A percentile compares a stretch with the other conserved stretches of the same genome.
phyloP scores from a whole-genome alignment of 2,888 invertebrate species.

The Rapana venosa region DNA sequence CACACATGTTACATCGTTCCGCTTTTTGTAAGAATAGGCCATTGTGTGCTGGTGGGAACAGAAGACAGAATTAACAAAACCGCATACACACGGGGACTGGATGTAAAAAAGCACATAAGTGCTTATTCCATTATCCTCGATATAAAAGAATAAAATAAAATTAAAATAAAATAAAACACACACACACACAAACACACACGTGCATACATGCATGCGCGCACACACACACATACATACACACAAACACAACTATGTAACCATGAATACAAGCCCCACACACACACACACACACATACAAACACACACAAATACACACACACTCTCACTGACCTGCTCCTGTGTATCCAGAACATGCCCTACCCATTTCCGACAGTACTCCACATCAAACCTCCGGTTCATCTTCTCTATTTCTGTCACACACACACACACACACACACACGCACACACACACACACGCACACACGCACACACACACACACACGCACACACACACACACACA shows the following conservation, averaged over 20 bases:
- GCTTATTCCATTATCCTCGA: too few relatives aligned
- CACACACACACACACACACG: slow-evolving; percentile 24
- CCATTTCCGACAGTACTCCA: slow-evolving; percentile 73
- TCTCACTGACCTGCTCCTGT: slow-evolving; percentile 65
- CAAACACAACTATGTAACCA: too few relatives aligned
- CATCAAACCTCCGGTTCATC: slow-evolving; percentile 71
- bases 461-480: slow-evolving; percentile 20
- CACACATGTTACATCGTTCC: too few relatives aligned
- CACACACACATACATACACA: too few relatives aligned
- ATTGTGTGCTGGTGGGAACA: too few relatives aligned
- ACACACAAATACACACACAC: slow-evolving; percentile 11
- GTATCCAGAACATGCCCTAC: slow-evolving; percentile 70
- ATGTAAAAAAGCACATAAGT: too few relatives aligned
- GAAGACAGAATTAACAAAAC: too few relatives aligned
- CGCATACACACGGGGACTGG: too few relatives aligned
- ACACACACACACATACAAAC: neutral
- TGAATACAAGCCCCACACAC: too few relatives aligned
- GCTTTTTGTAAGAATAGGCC: too few relatives aligned
- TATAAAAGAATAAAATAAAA: too few relatives aligned
- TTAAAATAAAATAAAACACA: too few relatives aligned
- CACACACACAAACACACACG: neutral
- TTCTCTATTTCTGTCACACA: slow-evolving; percentile 68
- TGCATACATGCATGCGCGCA: neutral
- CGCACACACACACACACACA: slow-evolving; percentile 44
- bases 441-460: slow-evolving; percentile 41